Percentiles rank a stretch among this genome's conserved stretches.
These are phyloP conservation scores for Amphibalanus amphitrite DNA, from an alignment of 1,140 invertebrate genomes.

Conservation along the genomic window DNA sequence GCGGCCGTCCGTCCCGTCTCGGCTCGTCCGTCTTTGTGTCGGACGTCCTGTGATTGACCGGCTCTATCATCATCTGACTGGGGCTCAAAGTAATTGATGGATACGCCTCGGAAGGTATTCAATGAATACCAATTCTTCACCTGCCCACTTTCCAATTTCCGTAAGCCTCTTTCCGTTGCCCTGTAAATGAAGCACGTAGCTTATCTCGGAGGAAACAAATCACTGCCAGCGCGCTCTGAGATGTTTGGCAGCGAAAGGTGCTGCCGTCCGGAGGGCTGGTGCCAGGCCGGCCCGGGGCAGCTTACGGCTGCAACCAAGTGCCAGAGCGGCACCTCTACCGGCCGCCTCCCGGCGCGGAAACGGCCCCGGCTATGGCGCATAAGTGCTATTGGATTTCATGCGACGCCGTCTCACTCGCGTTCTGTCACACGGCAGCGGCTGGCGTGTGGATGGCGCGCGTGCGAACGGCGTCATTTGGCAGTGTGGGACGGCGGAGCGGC, in stretches of 20 bases:
- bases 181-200: background rate
- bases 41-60: background rate
- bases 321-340: background rate
- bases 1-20: no score
- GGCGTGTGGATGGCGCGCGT: background rate
- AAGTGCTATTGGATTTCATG: background rate
- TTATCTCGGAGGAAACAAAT: background rate
- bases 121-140: slow-evolving; percentile 1
- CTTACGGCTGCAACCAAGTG: background rate
- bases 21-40: background rate
- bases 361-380: background rate
- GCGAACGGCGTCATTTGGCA: background rate
- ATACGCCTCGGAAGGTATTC: background rate
- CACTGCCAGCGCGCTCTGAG: no score
- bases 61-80: background rate
- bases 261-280: no score
- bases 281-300: no score
- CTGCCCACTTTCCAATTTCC: background rate
- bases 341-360: background rate
- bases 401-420: background rate
- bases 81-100: background rate
- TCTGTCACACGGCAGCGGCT: background rate
- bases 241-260: no score
- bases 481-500: no score
- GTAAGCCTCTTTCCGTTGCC: background rate